Conservation (phyloP, 1,140 invertebrate genomes). For the Camponotus floridanus region DNA sequence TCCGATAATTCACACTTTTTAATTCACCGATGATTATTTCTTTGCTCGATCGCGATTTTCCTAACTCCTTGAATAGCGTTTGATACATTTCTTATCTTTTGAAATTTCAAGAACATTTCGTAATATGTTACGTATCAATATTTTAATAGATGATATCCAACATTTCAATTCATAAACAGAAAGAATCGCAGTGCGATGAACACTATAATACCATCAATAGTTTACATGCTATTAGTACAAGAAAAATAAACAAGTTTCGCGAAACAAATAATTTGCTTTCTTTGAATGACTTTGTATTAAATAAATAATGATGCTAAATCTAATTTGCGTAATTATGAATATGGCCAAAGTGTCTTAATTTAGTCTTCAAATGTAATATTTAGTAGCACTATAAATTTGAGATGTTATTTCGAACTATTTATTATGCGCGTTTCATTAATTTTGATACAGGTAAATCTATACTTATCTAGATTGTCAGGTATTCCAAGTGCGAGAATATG, state of each 20-base stretch:
- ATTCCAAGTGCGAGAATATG: not conserved
- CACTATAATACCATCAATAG: too few species aligned
- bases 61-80: conserved; percentile 8
- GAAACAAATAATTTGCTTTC: not conserved
- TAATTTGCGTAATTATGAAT: conserved; percentile 9
- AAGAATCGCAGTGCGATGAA: too few species aligned
- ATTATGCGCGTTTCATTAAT: not conserved
- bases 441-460: not conserved
- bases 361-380: not conserved
- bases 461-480: not conserved
- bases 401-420: not conserved
- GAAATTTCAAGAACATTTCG: too few species aligned
- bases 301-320: too few species aligned
- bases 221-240: too few species aligned
- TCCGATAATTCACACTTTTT: conserved; percentile 8
- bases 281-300: not conserved
- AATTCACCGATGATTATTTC: conserved; percentile 17
- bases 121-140: not conserved
- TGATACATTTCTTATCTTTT: not conserved
- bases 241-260: too few species aligned
- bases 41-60: not conserved
- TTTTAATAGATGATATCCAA: not conserved
- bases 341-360: not conserved
- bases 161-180: too few species aligned
- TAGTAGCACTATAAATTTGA: not conserved